A percentile compares a stretch with the other conserved stretches of the same genome.
Evolutionary conservation across 2,888 invertebrate genomes (phyloP).

Genomic region (Venustoraphidia nigricollis): DNA sequence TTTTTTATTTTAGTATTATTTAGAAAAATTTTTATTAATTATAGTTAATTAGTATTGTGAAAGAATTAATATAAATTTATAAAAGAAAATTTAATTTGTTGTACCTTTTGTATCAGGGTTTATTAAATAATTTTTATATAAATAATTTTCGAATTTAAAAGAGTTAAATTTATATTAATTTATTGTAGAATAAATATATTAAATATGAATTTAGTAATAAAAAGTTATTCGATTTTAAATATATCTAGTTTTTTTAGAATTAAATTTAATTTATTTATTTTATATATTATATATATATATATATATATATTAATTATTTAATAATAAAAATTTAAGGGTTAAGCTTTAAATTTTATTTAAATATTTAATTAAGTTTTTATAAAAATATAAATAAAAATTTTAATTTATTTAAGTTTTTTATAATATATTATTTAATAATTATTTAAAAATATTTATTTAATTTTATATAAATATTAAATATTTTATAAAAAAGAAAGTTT

Average conservation of each 20-base stretch:
- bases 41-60: too few relatives aligned
- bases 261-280: not conserved
- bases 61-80: too few relatives aligned
- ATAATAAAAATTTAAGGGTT: not conserved
- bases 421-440: not conserved
- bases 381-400: not conserved
- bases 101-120: too few relatives aligned
- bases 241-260: too few relatives aligned
- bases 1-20: constrained; percentile 14
- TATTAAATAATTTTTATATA: too few relatives aligned
- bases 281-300: not conserved
- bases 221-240: too few relatives aligned
- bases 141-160: too few relatives aligned
- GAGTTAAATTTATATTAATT: too few relatives aligned
- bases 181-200: too few relatives aligned
- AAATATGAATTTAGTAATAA: too few relatives aligned
- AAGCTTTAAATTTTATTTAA: not conserved
- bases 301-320: not conserved
- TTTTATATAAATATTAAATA: not conserved
- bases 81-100: too few relatives aligned
- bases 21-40: not conserved
- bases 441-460: constrained; percentile 1
- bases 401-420: not conserved
- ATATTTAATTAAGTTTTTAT: not conserved
- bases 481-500: not conserved